Conservation (phyloP, 2,888 invertebrate genomes). For the Nowickia ferox region DNA sequence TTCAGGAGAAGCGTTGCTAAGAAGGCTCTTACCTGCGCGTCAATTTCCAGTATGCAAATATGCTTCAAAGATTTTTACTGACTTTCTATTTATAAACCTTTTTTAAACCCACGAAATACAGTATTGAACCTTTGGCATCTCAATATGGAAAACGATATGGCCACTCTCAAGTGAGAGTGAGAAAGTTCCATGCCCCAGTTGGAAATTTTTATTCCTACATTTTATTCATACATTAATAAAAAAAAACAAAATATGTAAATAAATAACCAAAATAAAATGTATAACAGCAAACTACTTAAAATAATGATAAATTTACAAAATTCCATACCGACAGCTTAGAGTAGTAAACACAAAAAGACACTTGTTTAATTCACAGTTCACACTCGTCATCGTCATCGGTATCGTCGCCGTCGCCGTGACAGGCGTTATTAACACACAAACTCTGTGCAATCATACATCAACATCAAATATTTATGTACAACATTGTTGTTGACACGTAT, state of each 20-base stretch:
- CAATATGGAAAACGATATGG: no score
- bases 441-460: slow-evolving; percentile 32
- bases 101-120: no score
- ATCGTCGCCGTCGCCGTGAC: slow-evolving; percentile 2
- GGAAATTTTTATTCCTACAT: background rate
- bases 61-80: no score
- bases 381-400: background rate
- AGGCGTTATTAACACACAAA: slow-evolving; percentile 5
- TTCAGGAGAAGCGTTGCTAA: no score
- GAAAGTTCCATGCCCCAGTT: no score
- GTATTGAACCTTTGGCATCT: no score
- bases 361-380: slow-evolving; percentile 56
- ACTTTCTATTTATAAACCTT: no score
- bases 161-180: no score
- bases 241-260: background rate
- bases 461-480: slow-evolving; percentile 43
- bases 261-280: slow-evolving; percentile 10
- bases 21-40: no score
- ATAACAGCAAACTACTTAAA: slow-evolving; percentile 17
- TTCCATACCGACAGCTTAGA: background rate
- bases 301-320: slow-evolving; percentile 36
- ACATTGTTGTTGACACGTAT: slow-evolving; percentile 65
- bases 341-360: slow-evolving; percentile 17
- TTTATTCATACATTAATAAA: background rate
- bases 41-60: no score